Conservation (phyloP, 1,140 invertebrate species). For the Mactra quadrangularis region DNA sequence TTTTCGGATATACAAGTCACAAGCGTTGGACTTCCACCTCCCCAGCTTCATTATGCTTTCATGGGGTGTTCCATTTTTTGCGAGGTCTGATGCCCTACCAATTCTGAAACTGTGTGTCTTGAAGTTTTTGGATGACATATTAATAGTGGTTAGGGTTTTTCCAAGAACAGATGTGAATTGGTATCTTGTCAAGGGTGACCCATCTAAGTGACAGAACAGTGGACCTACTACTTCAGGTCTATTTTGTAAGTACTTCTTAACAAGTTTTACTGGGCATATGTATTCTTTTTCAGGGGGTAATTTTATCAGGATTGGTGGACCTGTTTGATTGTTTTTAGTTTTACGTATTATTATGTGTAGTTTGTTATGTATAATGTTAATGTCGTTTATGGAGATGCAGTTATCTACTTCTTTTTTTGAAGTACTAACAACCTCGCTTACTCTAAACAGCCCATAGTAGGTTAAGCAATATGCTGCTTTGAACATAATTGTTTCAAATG, state of each 20-base stretch:
- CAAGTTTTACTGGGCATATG: background rate
- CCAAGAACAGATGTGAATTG: background rate
- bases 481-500: background rate
- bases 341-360: background rate
- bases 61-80: background rate
- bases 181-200: background rate
- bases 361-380: background rate
- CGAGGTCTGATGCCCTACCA: background rate
- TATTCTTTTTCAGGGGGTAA: background rate
- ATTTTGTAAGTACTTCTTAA: background rate
- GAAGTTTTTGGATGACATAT: background rate
- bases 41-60: background rate
- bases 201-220: background rate
- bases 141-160: background rate
- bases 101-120: too few species aligned
- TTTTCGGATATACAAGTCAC: background rate
- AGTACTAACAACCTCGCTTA: background rate
- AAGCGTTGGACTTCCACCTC: background rate
- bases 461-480: background rate
- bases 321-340: slow-evolving; percentile 16
- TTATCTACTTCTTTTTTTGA: background rate
- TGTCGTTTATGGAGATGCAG: background rate
- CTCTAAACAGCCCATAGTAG: slow-evolving; percentile 12
- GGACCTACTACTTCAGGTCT: background rate
- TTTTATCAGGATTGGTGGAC: slow-evolving; percentile 5